Conservation (phyloP, 2,888 invertebrate species). For the Pristionchus arcanus region DNA sequence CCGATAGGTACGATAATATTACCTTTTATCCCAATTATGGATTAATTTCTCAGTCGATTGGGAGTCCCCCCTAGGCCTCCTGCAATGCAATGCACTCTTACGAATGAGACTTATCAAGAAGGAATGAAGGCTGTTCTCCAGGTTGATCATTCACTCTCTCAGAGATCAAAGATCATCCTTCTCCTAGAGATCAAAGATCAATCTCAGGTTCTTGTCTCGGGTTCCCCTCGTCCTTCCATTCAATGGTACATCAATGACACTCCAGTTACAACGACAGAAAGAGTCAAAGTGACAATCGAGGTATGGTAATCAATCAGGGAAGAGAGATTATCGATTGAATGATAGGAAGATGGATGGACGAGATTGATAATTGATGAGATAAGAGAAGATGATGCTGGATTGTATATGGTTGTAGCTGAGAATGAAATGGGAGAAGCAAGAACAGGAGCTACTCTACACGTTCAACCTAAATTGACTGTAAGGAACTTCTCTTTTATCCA, state of each 20-base stretch:
- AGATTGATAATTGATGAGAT: constrained; percentile 68
- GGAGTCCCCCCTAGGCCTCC: constrained; percentile 59
- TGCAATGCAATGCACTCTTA: constrained; percentile 73
- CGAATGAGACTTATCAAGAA: constrained; percentile 72
- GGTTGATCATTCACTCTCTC: constrained; percentile 45
- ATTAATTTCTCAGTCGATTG: not conserved
- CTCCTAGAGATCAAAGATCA: not conserved
- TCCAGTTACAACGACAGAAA: constrained; percentile 63
- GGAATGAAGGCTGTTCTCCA: constrained; percentile 72
- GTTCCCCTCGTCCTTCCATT: constrained; percentile 75
- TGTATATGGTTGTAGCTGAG: constrained; percentile 89
- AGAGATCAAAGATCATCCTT: constrained; percentile 12
- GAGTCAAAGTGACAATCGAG: constrained; percentile 62
- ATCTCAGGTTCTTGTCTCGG: constrained; percentile 67
- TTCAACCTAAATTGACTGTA: constrained; percentile 75
- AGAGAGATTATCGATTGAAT: not conserved
- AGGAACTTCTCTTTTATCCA: not conserved
- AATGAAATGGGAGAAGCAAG: constrained; percentile 94
- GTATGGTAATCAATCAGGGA: constrained; percentile 39
- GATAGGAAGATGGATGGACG: constrained; percentile 78
- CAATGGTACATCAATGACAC: constrained; percentile 75
- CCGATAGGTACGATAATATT: constrained; percentile 38
- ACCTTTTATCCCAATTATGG: constrained; percentile 46
- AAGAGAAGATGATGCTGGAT: constrained; percentile 82
- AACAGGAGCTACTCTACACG: constrained; percentile 88